Evolutionary conservation across 2,888 invertebrate genomes (phyloP).

Genomic region (Xylophagus ater): DNA sequence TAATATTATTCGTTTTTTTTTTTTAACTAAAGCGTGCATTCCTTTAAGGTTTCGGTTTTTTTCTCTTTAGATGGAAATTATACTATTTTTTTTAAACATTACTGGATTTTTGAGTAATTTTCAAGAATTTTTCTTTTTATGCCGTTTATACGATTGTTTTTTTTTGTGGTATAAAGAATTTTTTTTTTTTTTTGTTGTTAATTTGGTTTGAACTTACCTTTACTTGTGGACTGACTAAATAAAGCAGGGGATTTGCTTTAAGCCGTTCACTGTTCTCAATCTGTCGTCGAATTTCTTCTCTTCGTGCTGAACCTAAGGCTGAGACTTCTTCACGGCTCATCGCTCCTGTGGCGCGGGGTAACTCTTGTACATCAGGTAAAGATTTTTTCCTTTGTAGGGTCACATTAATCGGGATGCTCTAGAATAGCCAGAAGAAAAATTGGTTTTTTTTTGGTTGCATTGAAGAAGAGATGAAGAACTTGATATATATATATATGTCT

Average conservation of each 20-base stretch:
- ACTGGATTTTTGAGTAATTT: too few relatives aligned
- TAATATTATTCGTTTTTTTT: too few relatives aligned
- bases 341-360: conserved; percentile 66
- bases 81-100: too few relatives aligned
- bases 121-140: too few relatives aligned
- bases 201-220: conserved; percentile 82
- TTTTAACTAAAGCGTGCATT: too few relatives aligned
- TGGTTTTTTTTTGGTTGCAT: conserved; percentile 1
- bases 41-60: too few relatives aligned
- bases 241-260: conserved; percentile 87
- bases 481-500: conserved; percentile 5
- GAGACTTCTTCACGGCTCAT: conserved; percentile 95
- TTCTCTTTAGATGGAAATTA: too few relatives aligned
- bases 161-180: too few relatives aligned
- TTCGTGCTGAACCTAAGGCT: conserved; percentile 80
- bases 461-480: conserved; percentile 15
- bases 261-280: conserved; percentile 84
- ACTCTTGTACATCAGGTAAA: conserved; percentile 84
- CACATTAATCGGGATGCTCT: conserved; percentile 69
- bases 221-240: conserved; percentile 93
- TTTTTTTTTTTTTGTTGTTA: too few relatives aligned
- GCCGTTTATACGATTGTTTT: too few relatives aligned
- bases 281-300: conserved; percentile 88
- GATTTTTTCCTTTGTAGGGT: conserved; percentile 89
- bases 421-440: conserved; percentile 26